These are phyloP conservation scores for Hydroisotoma schaefferi DNA, from an alignment of 2,888 invertebrate species.

Conservation along the genomic window DNA sequence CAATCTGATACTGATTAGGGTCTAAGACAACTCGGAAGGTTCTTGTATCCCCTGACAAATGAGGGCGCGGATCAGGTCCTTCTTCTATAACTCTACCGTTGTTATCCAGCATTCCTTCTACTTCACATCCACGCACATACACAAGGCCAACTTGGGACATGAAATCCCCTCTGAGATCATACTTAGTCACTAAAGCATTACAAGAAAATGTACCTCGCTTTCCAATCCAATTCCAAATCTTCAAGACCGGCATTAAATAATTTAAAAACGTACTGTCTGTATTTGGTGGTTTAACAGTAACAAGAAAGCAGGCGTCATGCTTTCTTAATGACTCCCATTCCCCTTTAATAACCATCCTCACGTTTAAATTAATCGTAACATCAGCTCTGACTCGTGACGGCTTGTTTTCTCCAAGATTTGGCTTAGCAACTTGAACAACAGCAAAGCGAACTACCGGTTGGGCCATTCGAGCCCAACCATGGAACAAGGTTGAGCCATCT, in stretches of 20 bases:
- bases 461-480: slow-evolving; percentile 99
- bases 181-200: slow-evolving; percentile 7
- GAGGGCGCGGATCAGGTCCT: slow-evolving; percentile 83
- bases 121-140: slow-evolving; percentile 93
- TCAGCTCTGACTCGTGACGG: slow-evolving; percentile 95
- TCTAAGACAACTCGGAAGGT: slow-evolving; percentile 89
- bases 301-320: slow-evolving; percentile 95
- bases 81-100: slow-evolving; percentile 96
- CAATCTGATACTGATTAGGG: slow-evolving; percentile 91
- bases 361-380: slow-evolving; percentile 85
- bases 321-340: slow-evolving; percentile 97
- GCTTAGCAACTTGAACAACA: slow-evolving; percentile 90
- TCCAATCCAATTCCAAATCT: background rate
- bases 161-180: slow-evolving; percentile 56
- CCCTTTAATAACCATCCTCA: slow-evolving; percentile 82
- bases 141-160: slow-evolving; percentile 87
- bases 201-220: background rate
- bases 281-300: slow-evolving; percentile 81
- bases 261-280: slow-evolving; percentile 65
- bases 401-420: slow-evolving; percentile 86
- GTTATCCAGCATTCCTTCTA: slow-evolving; percentile 95
- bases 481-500: slow-evolving; percentile 80
- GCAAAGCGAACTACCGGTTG: slow-evolving; percentile 88
- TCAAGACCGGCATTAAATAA: slow-evolving; percentile 7
- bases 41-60: slow-evolving; percentile 79